Evolutionary conservation across 2,113 vertebrate species (phyloP), one percentile per base, ranked within the genome.

Genomic region (Microtus montanus): DNA sequence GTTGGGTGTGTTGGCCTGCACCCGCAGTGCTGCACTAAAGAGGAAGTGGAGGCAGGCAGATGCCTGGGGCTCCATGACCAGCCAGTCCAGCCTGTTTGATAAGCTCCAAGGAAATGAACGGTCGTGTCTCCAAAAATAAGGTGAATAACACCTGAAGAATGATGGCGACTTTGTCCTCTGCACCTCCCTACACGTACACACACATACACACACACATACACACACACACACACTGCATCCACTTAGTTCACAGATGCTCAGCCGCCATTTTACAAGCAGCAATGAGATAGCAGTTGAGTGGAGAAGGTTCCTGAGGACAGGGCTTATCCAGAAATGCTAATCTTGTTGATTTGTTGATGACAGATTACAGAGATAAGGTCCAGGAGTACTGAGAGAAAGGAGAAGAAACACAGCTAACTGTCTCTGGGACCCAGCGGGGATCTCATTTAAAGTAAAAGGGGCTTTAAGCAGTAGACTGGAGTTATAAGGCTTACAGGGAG

Each of bases 381-480:
- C 26, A n/a, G 28, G 14, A 30, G 26, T 6, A 30, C 3, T 38
- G n/a, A 91, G 52, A 88, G 22, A 38, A 71, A 87, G 15, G 68
- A 92, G 41, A 77, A 10, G 14, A 96, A 88, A 68, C 44, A 78
- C 77, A 66, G 58, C 83, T 77, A 90, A 71, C 38, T 38, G 17
- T 77, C 83, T 71, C n/a, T 9, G 87, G 74, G 54, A 86, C 78
- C 38, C 35, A 54, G 82, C 24, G 22, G 30, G 73, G 63, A 49
- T 70, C 79, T 91, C 33, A 75, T 38, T 82, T 92, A 95, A 82
- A 91, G 79, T 73, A 44, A 74, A 41, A 30, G 58, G 19, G 64
- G 17, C 12, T 84, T 54, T 93, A 28, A 17, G 47, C 54, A 83
- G 63, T 35, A 35, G 41, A 38, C 30, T 96, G 38, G 80, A 77